Conservation (phyloP, 1,140 invertebrate species). For the Drosophila lini region DNA sequence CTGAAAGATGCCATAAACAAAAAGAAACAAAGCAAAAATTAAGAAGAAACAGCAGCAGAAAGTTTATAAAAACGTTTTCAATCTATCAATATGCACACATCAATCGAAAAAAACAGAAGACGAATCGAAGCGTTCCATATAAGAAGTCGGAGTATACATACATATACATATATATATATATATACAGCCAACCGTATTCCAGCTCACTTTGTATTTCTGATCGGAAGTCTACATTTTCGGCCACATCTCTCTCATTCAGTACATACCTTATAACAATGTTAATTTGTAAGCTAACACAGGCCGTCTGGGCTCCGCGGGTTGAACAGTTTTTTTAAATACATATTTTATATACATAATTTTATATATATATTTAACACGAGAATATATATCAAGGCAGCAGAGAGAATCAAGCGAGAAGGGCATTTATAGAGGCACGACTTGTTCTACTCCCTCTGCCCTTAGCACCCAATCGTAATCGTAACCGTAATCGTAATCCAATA, state of each 20-base stretch:
- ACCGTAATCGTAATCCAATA: constrained; percentile 15
- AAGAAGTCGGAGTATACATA: constrained; percentile 38
- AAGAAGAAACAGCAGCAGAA: constrained; percentile 17
- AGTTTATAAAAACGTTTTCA: constrained; percentile 53
- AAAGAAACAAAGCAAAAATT: constrained; percentile 10
- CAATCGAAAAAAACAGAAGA: constrained; percentile 55
- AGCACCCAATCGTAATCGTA: constrained; percentile 21
- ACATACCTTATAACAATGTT: constrained; percentile 45
- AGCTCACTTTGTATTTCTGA: constrained; percentile 59
- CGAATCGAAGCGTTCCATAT: constrained; percentile 66
- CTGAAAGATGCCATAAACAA: constrained; percentile 84
- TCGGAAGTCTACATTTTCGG: constrained; percentile 37
- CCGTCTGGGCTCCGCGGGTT: constrained; percentile 50
- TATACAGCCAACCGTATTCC: constrained; percentile 71
- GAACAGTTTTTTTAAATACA: constrained; percentile 45
- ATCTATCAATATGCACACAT: constrained; percentile 69
- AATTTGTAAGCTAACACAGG: constrained; percentile 50
- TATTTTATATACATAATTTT: constrained; percentile 47
- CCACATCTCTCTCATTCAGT: constrained; percentile 43
- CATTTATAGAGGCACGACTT: constrained; percentile 22
- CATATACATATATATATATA: constrained; percentile 16
- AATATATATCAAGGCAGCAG: constrained; percentile 27
- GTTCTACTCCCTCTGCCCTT: constrained; percentile 14
- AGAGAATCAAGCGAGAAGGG: constrained; percentile 6
- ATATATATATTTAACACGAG: constrained; percentile 37